A percentile compares a stretch with the other conserved stretches of the same genome.
phyloP scores from a whole-genome alignment of 2,888 invertebrate genomes.

The Dorcus parallelipipedus region DNA sequence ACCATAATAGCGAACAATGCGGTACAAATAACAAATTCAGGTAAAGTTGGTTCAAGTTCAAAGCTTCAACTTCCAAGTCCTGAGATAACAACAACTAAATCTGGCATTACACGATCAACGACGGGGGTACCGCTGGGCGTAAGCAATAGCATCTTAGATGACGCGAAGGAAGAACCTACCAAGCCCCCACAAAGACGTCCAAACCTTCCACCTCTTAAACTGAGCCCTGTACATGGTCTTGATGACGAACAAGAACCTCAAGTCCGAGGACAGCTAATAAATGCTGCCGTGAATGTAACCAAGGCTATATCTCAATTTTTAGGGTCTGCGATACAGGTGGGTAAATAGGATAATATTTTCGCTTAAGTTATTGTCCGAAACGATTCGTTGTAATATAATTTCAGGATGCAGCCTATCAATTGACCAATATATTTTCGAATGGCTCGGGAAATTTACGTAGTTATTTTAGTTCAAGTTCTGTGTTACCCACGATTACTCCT shows the following conservation, averaged over 20 bases:
- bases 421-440: constrained; percentile 31
- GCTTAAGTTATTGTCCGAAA: not conserved
- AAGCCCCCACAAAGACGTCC: constrained; percentile 21
- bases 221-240: constrained; percentile 44
- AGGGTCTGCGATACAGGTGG: constrained; percentile 73
- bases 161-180: constrained; percentile 12
- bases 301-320: constrained; percentile 75
- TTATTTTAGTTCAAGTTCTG: constrained; percentile 22
- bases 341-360: not conserved
- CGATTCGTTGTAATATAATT: constrained; percentile 19
- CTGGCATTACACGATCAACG: constrained; percentile 21
- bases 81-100: constrained; percentile 1
- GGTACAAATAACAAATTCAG: constrained; percentile 26
- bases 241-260: constrained; percentile 36
- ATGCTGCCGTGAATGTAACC: constrained; percentile 73
- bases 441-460: constrained; percentile 29
- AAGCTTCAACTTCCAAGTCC: constrained; percentile 13
- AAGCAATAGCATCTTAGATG: constrained; percentile 24
- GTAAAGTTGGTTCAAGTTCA: constrained; percentile 17
- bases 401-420: constrained; percentile 37
- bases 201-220: constrained; percentile 41
- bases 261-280: constrained; percentile 57
- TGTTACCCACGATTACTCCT: constrained; percentile 6
- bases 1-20: constrained; percentile 10
- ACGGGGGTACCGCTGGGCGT: constrained; percentile 26